phyloP scores from a whole-genome alignment of 2,797 vertebrate genomes.

The Aldrovandia affinis region DNA sequence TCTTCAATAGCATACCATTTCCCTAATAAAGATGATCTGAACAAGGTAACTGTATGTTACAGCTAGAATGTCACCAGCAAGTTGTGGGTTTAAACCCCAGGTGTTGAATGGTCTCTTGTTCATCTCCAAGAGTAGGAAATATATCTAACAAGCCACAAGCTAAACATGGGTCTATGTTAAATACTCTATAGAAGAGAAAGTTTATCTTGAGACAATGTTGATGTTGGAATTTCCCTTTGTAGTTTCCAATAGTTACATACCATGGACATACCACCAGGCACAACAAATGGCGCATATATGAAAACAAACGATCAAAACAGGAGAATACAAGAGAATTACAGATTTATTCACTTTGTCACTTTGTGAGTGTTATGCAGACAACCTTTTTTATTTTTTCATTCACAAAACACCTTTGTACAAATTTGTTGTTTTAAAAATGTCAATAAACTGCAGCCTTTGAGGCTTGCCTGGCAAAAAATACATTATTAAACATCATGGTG shows the following conservation, averaged over 20 bases:
- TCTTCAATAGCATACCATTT: neutral
- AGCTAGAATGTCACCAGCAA: neutral
- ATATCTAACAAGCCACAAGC: neutral
- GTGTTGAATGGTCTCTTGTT: too few relatives aligned
- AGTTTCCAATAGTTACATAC: neutral
- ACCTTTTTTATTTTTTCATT: constrained; percentile 82
- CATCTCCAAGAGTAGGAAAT: neutral
- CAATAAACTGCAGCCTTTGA: constrained; percentile 91
- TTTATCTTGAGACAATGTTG: neutral
- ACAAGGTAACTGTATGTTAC: neutral
- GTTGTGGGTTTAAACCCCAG: neutral
- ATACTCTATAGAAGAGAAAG: neutral
- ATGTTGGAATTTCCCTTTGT: neutral
- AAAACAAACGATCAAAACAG: neutral
- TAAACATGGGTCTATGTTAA: too few relatives aligned
- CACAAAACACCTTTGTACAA: constrained; percentile 98
- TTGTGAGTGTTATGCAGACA: constrained; percentile 96
- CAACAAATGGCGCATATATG: neutral
- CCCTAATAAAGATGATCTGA: neutral
- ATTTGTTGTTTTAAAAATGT: constrained; percentile 97
- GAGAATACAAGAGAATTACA: constrained; percentile 46
- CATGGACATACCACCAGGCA: neutral
- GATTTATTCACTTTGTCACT: constrained; percentile 90
- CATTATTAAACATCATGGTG: constrained; percentile 93
- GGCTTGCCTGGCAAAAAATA: constrained; percentile 93